Evolutionary conservation across 1,140 invertebrate species (phyloP).

Genomic region (Physella acuta): DNA sequence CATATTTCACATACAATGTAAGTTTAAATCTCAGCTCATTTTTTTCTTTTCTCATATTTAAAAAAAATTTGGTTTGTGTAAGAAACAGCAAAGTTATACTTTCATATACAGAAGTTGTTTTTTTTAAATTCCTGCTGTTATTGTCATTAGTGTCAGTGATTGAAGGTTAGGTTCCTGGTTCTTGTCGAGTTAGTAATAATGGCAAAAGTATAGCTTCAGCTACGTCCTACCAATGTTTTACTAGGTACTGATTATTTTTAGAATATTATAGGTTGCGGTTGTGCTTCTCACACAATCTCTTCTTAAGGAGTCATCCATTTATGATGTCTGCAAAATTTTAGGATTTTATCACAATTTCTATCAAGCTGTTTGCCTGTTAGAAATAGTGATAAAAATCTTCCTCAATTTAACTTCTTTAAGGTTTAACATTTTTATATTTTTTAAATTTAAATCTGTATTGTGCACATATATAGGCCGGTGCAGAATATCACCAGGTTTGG

Average conservation of each 20-base stretch:
- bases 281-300: no score
- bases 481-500: slow-evolving; percentile 16
- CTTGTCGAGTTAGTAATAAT: not conserved
- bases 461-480: not conserved
- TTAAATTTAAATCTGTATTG: not conserved
- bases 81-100: not conserved
- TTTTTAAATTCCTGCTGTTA: not conserved
- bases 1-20: slow-evolving; percentile 16
- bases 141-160: not conserved
- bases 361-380: not conserved
- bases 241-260: no score
- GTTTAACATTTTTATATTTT: not conserved
- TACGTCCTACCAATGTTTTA: no score
- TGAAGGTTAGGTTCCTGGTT: not conserved
- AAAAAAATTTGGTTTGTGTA: not conserved
- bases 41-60: not conserved
- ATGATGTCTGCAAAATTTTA: not conserved
- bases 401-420: not conserved
- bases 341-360: not conserved
- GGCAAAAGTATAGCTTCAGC: not conserved
- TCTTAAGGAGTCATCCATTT: not conserved
- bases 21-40: not conserved
- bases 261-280: no score
- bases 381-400: not conserved
- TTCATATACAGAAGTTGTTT: not conserved